Percentiles rank a stretch among this genome's conserved stretches.
Evolutionary conservation across 1,140 invertebrate genomes (phyloP).

Genomic region (Muscidifurax raptorellus): DNA sequence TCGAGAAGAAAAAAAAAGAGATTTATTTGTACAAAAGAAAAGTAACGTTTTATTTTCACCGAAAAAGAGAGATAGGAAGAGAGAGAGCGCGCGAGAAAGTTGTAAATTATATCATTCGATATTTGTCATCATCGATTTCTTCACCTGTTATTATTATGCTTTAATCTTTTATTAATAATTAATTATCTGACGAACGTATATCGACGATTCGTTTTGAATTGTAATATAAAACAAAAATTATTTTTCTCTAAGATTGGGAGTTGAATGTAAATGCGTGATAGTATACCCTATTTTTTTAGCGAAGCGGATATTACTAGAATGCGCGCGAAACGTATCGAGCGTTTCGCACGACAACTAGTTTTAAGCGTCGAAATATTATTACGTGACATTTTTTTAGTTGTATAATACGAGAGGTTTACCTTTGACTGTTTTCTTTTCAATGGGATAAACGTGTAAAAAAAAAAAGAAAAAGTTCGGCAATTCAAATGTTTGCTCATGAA

Average conservation of each 20-base stretch:
- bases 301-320: slow-evolving; percentile 44
- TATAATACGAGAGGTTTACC: slow-evolving; percentile 31
- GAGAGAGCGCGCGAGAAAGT: neutral
- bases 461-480: slow-evolving; percentile 41
- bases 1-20: slow-evolving; percentile 23
- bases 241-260: slow-evolving; percentile 46
- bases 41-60: slow-evolving; percentile 26
- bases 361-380: slow-evolving; percentile 46
- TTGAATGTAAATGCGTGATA: slow-evolving; percentile 48
- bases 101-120: slow-evolving; percentile 44
- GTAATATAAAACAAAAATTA: slow-evolving; percentile 48
- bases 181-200: slow-evolving; percentile 19
- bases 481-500: slow-evolving; percentile 51
- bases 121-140: slow-evolving; percentile 30
- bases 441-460: slow-evolving; percentile 35
- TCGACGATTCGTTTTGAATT: slow-evolving; percentile 33
- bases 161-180: slow-evolving; percentile 18
- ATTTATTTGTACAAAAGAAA: slow-evolving; percentile 44
- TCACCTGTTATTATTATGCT: slow-evolving; percentile 4
- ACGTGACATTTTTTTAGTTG: slow-evolving; percentile 38
- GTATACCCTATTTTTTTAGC: slow-evolving; percentile 47
- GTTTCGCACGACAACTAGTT: slow-evolving; percentile 37
- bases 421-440: slow-evolving; percentile 40
- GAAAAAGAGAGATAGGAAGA: slow-evolving; percentile 24
- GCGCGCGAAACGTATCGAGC: slow-evolving; percentile 11